Base-by-base conservation (phyloP, 1,140 invertebrate genomes). In the Drosophila nikananu region DNA sequence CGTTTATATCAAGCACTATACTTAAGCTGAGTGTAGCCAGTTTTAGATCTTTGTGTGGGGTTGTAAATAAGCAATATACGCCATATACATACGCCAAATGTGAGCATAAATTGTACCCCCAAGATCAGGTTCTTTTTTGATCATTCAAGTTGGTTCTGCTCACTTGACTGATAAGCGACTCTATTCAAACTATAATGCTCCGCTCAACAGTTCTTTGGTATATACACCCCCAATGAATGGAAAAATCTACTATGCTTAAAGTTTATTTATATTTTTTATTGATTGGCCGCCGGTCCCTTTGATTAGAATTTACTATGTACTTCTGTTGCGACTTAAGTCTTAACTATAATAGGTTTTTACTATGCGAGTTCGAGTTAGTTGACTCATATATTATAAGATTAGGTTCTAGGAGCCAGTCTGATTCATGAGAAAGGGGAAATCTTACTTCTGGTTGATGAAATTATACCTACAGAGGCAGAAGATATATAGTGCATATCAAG, bases 251-350 rank as follows among this genome's bases (percentile, higher is more conserved):
- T 10, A n/a, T 27, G 62, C 46, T 64, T 48, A 37, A n/a, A 27
- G 62, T 66, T 64, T 48, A 48, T 63, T 46, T 30, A 19, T 44
- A 59, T 59, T 27, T 30, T 30, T 30, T 60, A 23, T 35, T 51
- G 19, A 62, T 54, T 23, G 21, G 15, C 17, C 23, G 32, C 32
- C 54, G 54, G 54, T 57, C 54, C 54, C 54, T 57, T 70, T 71
- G 65, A 71, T 71, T 54, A 32, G 21, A 54, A 71, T 71, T 67
- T 71, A 71, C 63, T 54, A 67, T 66, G 67, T 67, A 67, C 67
- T 70, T 70, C 19, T 19, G 7, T 4, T 17, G 48, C 60, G 48
- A 37, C 60, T 63, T 27, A 44, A 42, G 37, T 25, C 46, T 52
- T 37, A 67, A 23, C 61, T 48, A 19, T 64, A 48, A 37, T 61